Evolutionary conservation across 2,797 vertebrate genomes (phyloP).

Genomic region (Sebastes taczanowskii): DNA sequence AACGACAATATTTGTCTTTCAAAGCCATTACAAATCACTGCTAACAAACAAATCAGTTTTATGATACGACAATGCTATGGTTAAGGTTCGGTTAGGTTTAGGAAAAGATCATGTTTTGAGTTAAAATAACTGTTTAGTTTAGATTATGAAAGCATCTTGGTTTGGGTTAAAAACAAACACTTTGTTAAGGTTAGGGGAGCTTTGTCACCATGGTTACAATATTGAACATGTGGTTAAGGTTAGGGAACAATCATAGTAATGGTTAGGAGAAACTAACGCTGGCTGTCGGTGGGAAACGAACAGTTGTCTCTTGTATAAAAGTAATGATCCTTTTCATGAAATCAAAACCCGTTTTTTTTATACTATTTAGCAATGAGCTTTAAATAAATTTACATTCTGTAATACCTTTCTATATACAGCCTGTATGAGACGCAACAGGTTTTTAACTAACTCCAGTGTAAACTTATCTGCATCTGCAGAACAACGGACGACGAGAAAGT

Average conservation of each 20-base stretch:
- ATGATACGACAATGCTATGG: no score
- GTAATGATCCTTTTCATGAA: not conserved
- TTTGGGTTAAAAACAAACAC: not conserved
- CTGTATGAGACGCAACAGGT: no score
- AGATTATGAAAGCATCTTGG: not conserved
- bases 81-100: no score
- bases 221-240: not conserved
- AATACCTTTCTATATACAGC: not conserved
- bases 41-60: no score
- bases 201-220: not conserved
- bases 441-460: no score
- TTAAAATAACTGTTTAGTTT: not conserved
- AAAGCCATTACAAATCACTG: no score
- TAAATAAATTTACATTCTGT: not conserved
- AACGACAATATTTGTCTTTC: no score
- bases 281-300: not conserved
- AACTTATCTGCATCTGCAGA: no score
- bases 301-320: not conserved
- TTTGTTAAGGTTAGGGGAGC: not conserved
- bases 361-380: not conserved
- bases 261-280: not conserved
- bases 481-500: no score
- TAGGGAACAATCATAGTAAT: not conserved
- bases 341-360: not conserved
- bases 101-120: not conserved